Evolutionary conservation across 1,140 invertebrate species (phyloP), one percentile per base, ranked within the genome.

Genomic region (Cepaea nemoralis): DNA sequence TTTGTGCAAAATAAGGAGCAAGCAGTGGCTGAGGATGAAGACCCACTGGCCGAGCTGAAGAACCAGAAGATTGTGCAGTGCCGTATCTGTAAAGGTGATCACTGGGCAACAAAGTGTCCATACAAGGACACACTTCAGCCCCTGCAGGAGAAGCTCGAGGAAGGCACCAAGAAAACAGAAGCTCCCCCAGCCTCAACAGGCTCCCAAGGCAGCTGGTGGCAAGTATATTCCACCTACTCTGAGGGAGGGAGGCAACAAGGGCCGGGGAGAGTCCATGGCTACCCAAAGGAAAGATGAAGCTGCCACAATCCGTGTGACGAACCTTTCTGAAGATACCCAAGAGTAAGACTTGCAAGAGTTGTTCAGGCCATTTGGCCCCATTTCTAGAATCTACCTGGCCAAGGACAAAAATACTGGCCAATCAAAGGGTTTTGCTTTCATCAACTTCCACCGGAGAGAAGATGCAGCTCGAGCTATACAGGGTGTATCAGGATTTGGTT

Each of bases 61-160:
- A 94, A 93, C 27, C 94, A 94, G 84, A 96, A 95, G 86, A 94
- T 97, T 86, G 96, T 98, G 76, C 97, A 96, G 89, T 99, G 98
- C 89, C 94, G 98, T 91, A 96, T 95, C 80, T 99, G 97, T 92
- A 96, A 96, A 78, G 91, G 91, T 27, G 97, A 99, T 86, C 98
- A 99, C 93, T 99, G 97, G 97, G 98, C 97, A 10, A 94, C 96
- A 69, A 97, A 97, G 86, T 99, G 98, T 94, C 98, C 98, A 1
- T 99, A 96, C 93, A 98, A 98, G 91, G 96, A 98, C 86, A 96
- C 92, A 37, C 95, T 87, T 12, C 87, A 86, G 27, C 90, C 91
- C 1, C 78, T 91, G 31, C 50, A 86, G 80, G 84, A 87, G 39
- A 86, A 85, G 48, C 86, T 86, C 35, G 83, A 83, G 33, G 86